Conservation (phyloP, 1,140 invertebrate species). For the Arctopsyche grandis region DNA sequence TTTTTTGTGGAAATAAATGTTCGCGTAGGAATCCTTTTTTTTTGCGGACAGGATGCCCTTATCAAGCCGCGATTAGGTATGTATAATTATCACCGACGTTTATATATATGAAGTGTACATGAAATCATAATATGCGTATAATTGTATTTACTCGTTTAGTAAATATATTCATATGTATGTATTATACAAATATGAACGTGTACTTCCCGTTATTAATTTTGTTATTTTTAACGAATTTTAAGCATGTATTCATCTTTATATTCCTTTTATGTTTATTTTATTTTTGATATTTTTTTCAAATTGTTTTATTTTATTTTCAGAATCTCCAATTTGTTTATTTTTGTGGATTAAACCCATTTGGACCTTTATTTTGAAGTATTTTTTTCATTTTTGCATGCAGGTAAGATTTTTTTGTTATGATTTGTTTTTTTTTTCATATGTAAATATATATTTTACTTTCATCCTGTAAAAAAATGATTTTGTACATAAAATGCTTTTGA, state of each 20-base stretch:
- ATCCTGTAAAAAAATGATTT: too few species aligned
- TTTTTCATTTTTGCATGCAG: constrained; percentile 48
- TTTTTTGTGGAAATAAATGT: neutral
- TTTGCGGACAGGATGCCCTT: neutral
- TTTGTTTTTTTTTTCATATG: neutral
- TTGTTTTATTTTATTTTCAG: constrained; percentile 51
- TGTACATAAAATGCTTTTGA: too few species aligned
- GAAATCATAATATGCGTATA: too few species aligned
- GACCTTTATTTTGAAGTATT: constrained; percentile 50
- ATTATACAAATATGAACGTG: too few species aligned
- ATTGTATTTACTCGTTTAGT: too few species aligned
- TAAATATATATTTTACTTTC: neutral
- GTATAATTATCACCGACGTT: too few species aligned
- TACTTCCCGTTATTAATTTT: too few species aligned
- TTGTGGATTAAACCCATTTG: constrained; percentile 59
- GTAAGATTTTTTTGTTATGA: constrained; percentile 10
- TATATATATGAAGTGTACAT: too few species aligned
- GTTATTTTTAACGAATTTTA: neutral
- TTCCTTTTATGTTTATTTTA: constrained; percentile 17
- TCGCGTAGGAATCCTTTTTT: neutral
- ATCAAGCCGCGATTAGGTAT: constrained; percentile 3
- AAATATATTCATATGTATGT: too few species aligned
- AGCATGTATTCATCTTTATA: neutral
- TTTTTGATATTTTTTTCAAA: constrained; percentile 39
- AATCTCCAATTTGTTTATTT: constrained; percentile 61